Conservation (phyloP, 1,140 invertebrate species). For the Lanistes nyassanus region DNA sequence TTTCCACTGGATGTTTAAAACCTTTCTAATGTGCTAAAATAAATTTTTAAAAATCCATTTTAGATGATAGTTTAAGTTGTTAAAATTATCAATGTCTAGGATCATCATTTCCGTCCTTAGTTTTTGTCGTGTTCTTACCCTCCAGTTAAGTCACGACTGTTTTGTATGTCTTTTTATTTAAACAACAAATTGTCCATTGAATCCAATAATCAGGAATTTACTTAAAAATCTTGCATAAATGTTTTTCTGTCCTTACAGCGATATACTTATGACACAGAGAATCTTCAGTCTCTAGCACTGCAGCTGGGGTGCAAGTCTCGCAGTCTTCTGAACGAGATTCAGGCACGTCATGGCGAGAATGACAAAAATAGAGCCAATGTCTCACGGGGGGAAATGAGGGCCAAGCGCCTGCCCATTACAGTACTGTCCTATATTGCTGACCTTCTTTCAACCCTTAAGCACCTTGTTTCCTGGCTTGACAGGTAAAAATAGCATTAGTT, state of each 20-base stretch:
- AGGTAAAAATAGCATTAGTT: constrained; percentile 64
- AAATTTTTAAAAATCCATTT: too few species aligned
- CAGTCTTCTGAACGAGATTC: constrained; percentile 76
- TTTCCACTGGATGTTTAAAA: too few species aligned
- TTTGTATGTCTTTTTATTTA: too few species aligned
- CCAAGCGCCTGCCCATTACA: constrained; percentile 76
- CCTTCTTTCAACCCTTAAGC: constrained; percentile 85
- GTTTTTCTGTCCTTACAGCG: constrained; percentile 73
- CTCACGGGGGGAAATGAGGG: constrained; percentile 25
- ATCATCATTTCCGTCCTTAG: too few species aligned
- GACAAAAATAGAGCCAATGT: constrained; percentile 54
- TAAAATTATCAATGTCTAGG: too few species aligned
- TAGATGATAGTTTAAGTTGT: too few species aligned
- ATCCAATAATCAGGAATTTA: too few species aligned
- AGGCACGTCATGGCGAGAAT: constrained; percentile 49
- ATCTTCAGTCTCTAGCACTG: constrained; percentile 86
- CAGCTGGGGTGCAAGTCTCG: constrained; percentile 85
- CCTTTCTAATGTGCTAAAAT: too few species aligned
- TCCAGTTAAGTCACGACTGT: too few species aligned
- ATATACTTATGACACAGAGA: constrained; percentile 90
- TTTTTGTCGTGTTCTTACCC: too few species aligned
- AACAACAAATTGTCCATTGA: too few species aligned
- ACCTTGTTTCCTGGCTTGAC: constrained; percentile 87
- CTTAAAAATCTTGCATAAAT: background rate
- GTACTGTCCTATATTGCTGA: constrained; percentile 85